Conservation (phyloP, 2,888 invertebrate species). For the Cerceris rybyensis region DNA sequence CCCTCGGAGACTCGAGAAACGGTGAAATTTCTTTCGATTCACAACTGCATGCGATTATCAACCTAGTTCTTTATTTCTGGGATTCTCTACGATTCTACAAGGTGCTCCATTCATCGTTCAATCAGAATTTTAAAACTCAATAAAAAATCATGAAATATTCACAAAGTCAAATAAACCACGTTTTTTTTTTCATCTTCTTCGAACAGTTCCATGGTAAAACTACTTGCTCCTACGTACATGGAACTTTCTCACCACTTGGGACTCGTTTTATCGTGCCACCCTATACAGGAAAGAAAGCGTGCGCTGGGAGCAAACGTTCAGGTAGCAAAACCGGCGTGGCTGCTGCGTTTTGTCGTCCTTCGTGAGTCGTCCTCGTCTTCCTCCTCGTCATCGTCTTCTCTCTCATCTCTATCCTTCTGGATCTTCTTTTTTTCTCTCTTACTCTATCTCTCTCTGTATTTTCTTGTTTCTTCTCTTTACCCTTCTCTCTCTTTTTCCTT, state of each 20-base stretch:
- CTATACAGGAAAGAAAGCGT: conserved; percentile 52
- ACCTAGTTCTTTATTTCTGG: conserved; percentile 34
- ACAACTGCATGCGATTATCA: conserved; percentile 36
- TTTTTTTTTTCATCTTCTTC: too few species aligned
- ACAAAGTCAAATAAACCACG: too few species aligned
- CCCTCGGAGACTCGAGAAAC: conserved; percentile 33
- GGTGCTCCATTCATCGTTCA: not conserved
- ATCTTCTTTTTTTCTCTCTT: conserved; percentile 17
- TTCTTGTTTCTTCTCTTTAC: not conserved
- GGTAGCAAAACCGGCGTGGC: conserved; percentile 67
- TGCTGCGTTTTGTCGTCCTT: conserved; percentile 65
- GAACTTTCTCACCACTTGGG: not conserved
- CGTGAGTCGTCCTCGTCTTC: conserved; percentile 51
- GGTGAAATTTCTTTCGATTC: conserved; percentile 37
- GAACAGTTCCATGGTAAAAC: too few species aligned
- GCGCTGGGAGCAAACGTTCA: conserved; percentile 54
- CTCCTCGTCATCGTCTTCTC: conserved; percentile 46
- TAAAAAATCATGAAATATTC: too few species aligned
- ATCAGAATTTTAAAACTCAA: not conserved
- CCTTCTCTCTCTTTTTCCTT: not conserved
- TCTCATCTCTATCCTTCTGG: not conserved
- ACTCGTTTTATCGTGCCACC: conserved; percentile 27
- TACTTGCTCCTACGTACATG: too few species aligned
- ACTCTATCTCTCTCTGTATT: conserved; percentile 7
- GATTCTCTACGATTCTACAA: not conserved